A percentile compares a stretch with the other conserved stretches of the same genome.
Conservation (phyloP, 2,113 vertebrate species). For the Himantopus leucocephalus region DNA sequence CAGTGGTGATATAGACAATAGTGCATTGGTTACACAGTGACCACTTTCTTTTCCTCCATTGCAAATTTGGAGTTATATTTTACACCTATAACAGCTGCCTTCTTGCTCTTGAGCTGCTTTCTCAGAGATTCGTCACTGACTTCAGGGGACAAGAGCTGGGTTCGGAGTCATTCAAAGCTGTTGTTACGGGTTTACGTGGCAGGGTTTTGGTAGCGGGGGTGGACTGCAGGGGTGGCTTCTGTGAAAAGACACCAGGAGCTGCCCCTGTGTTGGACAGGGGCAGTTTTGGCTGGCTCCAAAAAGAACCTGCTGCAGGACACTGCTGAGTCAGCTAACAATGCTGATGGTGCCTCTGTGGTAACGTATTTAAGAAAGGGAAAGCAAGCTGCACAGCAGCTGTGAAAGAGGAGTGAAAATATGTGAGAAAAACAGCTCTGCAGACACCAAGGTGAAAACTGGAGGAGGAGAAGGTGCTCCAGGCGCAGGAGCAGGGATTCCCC, state of each 20-base stretch:
- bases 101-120: neutral
- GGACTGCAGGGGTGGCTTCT: neutral
- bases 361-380: fast-evolving
- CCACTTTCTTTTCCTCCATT: neutral
- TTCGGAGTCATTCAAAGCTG: neutral
- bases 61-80: neutral
- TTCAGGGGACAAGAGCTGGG: neutral
- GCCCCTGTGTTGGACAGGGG: too few relatives aligned
- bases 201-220: neutral
- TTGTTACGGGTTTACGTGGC: neutral
- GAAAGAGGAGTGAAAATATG: neutral
- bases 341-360: neutral
- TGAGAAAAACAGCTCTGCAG: neutral
- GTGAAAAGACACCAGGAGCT: neutral
- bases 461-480: neutral
- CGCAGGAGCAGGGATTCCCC: fast-evolving
- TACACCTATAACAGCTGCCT: neutral
- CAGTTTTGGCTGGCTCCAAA: neutral
- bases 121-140: neutral
- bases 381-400: neutral
- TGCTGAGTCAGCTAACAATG: neutral
- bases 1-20: neutral
- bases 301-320: fast-evolving
- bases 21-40: neutral
- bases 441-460: neutral